These are phyloP conservation scores for Alethe castanea DNA, from an alignment of 2,113 vertebrate genomes.

Conservation along the genomic window DNA sequence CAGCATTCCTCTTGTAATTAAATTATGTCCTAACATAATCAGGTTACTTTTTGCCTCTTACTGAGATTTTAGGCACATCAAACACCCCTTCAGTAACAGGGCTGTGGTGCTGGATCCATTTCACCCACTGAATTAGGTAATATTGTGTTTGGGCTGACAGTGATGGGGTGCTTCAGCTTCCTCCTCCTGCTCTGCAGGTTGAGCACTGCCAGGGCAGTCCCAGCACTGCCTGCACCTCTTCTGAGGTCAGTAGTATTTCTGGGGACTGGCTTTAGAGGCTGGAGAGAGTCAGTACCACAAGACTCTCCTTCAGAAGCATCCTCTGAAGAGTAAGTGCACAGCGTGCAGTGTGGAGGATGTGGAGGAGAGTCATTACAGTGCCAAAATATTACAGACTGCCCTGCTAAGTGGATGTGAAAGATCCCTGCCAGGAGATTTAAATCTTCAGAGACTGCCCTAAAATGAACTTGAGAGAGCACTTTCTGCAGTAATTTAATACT, in stretches of 20 bases:
- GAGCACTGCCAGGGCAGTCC: background rate
- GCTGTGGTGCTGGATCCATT: background rate
- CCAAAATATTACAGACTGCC: background rate
- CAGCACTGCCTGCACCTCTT: background rate
- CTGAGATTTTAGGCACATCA: background rate
- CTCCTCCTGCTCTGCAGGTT: background rate
- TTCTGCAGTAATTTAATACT: background rate
- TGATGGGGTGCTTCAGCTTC: background rate
- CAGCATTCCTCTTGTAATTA: background rate
- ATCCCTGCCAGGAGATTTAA: background rate
- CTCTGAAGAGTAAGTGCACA: background rate
- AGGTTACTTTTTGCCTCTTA: background rate
- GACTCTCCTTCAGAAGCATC: background rate
- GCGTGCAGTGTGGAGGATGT: accelerated
- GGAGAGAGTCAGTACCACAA: background rate
- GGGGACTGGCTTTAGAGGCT: background rate
- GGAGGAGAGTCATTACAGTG: background rate
- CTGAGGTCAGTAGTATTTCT: background rate
- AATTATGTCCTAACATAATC: background rate
- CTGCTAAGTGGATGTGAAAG: background rate
- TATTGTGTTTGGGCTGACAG: background rate
- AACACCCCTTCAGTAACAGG: background rate
- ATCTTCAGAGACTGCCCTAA: background rate
- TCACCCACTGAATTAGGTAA: background rate
- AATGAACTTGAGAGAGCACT: background rate